Evolutionary conservation across 2,797 vertebrate genomes (phyloP).

Genomic region (Neopelma chrysocephalum): DNA sequence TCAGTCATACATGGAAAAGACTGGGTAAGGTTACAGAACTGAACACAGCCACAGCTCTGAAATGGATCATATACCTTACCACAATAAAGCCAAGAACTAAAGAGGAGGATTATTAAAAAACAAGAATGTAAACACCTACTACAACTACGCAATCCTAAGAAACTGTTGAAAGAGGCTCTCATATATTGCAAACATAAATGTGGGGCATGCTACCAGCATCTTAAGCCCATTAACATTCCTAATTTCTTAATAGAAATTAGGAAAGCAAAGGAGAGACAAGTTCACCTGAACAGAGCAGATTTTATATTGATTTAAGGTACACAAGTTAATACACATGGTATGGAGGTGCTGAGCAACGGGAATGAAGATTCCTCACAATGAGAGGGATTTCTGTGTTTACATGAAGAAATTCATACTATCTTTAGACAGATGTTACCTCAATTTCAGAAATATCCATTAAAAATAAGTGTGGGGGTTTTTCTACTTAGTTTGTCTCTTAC

Average conservation of each 20-base stretch:
- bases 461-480: not conserved
- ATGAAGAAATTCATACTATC: not conserved
- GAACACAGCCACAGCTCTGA: not conserved
- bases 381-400: not conserved
- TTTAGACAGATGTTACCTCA: not conserved
- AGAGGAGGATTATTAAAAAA: not conserved
- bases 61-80: not conserved
- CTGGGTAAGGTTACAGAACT: not conserved
- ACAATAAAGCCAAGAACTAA: not conserved
- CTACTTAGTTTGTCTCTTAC: not conserved
- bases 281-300: not conserved
- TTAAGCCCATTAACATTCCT: not conserved
- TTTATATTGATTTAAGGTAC: not conserved
- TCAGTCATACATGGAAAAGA: not conserved
- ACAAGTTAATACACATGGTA: not conserved
- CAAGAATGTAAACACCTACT: not conserved
- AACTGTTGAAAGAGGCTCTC: not conserved
- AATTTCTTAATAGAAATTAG: not conserved
- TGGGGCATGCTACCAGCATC: not conserved
- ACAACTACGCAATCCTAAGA: not conserved
- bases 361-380: not conserved
- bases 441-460: not conserved
- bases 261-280: not conserved
- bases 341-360: not conserved
- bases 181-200: not conserved